These are phyloP conservation scores for Huso huso DNA, from an alignment of 2,797 vertebrate species.

Conservation along the genomic window DNA sequence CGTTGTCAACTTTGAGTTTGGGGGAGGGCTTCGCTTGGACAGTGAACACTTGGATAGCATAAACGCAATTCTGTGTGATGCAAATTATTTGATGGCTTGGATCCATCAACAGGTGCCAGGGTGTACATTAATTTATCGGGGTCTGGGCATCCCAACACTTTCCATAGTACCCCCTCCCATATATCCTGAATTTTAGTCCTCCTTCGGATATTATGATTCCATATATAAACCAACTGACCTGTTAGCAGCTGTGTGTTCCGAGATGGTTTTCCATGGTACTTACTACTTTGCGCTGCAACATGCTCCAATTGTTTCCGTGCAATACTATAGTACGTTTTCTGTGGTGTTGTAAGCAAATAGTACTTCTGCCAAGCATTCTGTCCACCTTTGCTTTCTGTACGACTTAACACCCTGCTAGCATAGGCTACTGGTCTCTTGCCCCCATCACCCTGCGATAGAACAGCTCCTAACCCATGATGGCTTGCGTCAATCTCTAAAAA, in stretches of 20 bases:
- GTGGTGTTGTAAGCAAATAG: not conserved
- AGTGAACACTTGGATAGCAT: not conserved
- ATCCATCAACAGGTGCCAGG: not conserved
- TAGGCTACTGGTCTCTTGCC: not conserved
- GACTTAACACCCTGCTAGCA: not conserved
- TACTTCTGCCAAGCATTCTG: not conserved
- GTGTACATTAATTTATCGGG: not conserved
- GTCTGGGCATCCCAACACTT: not conserved
- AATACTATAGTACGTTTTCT: not conserved
- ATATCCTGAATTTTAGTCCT: not conserved
- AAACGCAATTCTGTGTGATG: not conserved
- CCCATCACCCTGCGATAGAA: not conserved
- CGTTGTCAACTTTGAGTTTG: not conserved
- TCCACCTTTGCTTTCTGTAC: constrained; percentile 10
- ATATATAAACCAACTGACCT: not conserved
- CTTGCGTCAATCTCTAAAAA: constrained; percentile 15
- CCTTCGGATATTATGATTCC: not conserved
- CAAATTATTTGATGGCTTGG: not conserved
- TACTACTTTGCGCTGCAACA: not conserved
- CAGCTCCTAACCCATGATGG: constrained; percentile 9
- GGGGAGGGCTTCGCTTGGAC: not conserved
- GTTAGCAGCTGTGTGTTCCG: not conserved
- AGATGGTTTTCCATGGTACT: not conserved
- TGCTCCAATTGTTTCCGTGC: not conserved
- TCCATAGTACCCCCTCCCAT: not conserved